Percentiles rank a stretch among this genome's conserved stretches.
Conservation (phyloP, 2,797 vertebrate species). For the Bovichtus variegatus region DNA sequence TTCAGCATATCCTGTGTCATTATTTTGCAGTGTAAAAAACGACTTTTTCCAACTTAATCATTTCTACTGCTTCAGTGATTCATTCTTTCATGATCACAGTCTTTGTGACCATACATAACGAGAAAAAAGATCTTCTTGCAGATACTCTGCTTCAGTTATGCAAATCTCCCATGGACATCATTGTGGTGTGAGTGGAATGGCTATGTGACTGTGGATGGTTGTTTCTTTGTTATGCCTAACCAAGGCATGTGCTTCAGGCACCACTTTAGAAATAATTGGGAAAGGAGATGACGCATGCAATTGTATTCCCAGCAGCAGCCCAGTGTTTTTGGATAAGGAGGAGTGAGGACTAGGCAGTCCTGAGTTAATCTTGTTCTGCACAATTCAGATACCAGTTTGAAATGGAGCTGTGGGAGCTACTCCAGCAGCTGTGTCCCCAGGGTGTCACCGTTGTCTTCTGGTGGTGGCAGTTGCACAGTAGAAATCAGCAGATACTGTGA, state of each 20-base stretch:
- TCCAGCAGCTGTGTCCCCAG: neutral
- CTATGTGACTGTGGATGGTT: no score
- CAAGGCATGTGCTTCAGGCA: neutral
- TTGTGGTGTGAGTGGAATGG: no score
- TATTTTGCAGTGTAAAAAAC: no score
- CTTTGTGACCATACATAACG: no score
- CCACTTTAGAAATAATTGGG: conserved; percentile 33
- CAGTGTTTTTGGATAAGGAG: neutral
- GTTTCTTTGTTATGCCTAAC: no score
- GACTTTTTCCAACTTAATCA: no score
- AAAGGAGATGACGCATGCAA: conserved; percentile 22
- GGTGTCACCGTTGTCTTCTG: neutral
- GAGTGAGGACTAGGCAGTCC: neutral
- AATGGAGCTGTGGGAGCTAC: neutral
- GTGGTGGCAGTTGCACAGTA: neutral
- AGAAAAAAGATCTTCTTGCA: no score
- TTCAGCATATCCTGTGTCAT: no score
- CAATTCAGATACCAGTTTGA: neutral
- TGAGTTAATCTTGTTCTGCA: neutral
- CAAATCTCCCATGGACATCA: no score
- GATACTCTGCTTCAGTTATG: no score
- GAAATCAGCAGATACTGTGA: conserved; percentile 3
- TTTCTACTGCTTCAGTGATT: no score
- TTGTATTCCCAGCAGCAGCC: conserved; percentile 1
- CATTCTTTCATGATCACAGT: no score